phyloP scores from a whole-genome alignment of 2,113 vertebrate genomes.

The Paramisgurnus dabryanus region DNA sequence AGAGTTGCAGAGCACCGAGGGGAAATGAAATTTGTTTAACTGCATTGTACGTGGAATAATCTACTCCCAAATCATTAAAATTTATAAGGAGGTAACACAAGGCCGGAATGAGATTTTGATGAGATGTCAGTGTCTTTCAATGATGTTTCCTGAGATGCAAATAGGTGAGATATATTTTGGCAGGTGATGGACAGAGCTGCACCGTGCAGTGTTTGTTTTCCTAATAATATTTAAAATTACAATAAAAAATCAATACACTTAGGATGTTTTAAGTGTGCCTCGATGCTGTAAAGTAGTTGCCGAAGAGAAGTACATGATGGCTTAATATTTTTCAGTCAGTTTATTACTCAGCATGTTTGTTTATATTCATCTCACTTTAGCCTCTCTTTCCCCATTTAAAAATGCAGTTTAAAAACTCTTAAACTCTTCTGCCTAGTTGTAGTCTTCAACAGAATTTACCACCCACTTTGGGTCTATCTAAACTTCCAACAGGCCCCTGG shows the following conservation, averaged over 20 bases:
- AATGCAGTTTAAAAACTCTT: too few relatives aligned
- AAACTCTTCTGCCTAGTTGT: too few relatives aligned
- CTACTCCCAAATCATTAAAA: conserved; percentile 31
- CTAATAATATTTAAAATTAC: not conserved
- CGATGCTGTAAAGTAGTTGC: not conserved
- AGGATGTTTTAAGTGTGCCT: not conserved
- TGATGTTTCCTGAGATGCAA: not conserved
- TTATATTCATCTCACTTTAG: not conserved
- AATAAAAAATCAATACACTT: conserved; percentile 15
- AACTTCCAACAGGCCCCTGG: too few relatives aligned
- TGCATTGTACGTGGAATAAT: conserved; percentile 46
- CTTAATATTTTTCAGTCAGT: too few relatives aligned
- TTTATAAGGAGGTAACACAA: conserved; percentile 10
- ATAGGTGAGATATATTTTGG: conserved; percentile 27
- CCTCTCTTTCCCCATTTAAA: too few relatives aligned
- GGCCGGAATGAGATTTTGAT: conserved; percentile 36
- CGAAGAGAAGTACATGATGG: too few relatives aligned
- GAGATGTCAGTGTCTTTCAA: conserved; percentile 36
- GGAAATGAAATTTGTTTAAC: conserved; percentile 25
- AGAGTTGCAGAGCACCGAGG: conserved; percentile 9
- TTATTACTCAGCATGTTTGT: not conserved
- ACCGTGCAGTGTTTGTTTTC: not conserved
- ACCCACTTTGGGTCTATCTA: too few relatives aligned
- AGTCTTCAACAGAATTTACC: not conserved
- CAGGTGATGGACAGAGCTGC: conserved; percentile 10